Evolutionary conservation across 2,113 vertebrate species (phyloP), one percentile per base, ranked within the genome.

Genomic region (Antechinus flavipes): DNA sequence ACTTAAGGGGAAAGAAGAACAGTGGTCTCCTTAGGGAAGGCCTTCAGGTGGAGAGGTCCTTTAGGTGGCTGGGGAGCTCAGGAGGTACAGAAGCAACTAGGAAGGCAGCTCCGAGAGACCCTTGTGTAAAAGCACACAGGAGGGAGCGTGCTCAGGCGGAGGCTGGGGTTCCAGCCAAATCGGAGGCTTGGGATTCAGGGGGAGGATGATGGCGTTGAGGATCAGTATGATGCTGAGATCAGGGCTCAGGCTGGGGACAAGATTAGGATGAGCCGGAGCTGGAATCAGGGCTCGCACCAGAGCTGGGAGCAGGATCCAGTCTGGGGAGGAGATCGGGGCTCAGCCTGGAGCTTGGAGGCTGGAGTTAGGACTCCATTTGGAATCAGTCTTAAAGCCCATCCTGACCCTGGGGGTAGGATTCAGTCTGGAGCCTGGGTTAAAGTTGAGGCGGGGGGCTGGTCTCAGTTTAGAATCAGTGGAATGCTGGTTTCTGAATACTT

Each of bases 271-370:
- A 84, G n/a, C 19, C n/a, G 42, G n/a, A 84, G n/a, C 50, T 0
- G 6, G 50, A 52, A 52, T 52, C 50, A 1, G 50, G 50, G 50
- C 50, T 52, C 50, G 1, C 8, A 52, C 50, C 50, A 52, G 50
- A 52, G 19, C n/a, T 42, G 35, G 68, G 68, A 58, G 10, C 89
- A 90, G 46, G 47, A 26, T 19, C 10, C 89, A 42, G 25, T 25
- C 42, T 22, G 5, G 50, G 50, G 50, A 52, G 50, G 50, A 52
- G 50, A 52, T 10, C 89, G 52, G 23, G 6, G 25, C 25, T 19
- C 14, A 19, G 23, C 27, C 30, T 0, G 26, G 50, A 4, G 0
- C 12, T 0, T 53, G 35, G 61, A 30, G 12, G 1, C 22, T 16
- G 61, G 0, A 12, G 14, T 16, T 12, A 68, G 68, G 68, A 7